Base-by-base conservation (phyloP, 2,797 vertebrate genomes). In the Dermochelys coriacea region DNA sequence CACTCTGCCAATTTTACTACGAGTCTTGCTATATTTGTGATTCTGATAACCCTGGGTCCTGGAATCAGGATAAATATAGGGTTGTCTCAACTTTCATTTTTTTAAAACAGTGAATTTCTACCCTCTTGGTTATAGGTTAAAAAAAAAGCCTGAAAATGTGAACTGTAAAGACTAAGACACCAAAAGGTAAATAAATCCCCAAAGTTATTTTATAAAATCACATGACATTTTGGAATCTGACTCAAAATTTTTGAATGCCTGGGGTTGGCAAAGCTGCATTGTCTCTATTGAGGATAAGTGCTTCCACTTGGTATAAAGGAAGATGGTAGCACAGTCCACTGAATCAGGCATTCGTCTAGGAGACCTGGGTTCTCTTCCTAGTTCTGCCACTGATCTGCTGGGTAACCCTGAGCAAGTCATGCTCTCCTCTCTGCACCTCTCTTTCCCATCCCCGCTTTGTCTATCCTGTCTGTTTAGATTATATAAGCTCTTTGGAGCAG, bases 21-120 rank as follows among this genome's bases (percentile, higher is more conserved):
- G 82, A 81, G 45, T 83, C 87, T 91, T 91, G 77, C 61, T 34
- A 83, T 50, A 37, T 93, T 94, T 93, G 87, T 85, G 95, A 89
- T 91, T 94, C 83, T 78, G 94, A 91, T 50, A 93, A 80, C 12
- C 37, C 82, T 27, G 78, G 84, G 85, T 37, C 57, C 54, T 55
- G 87, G 90, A 95, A 91, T 88, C 64, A 93, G 55, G 55, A 71
- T 34, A 54, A 77, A 84, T 75, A 71, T 51, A 91, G 91, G 90
- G 21, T 31, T 86, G 94, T 74, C 12, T 77, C 29, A 5, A 50
- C 8, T 9, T 12, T 0, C 0, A 23, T 86, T 5, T 11, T 92
- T 92, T 41, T 77, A 82, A 61, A 10, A 1, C 85, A 81, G 82
- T 10, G 0, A 91, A 45, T 0, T 0, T 83, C 49, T 75, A 57